Evolutionary conservation across 1,140 invertebrate genomes (phyloP).

Genomic region (Zaprionus ornatus): DNA sequence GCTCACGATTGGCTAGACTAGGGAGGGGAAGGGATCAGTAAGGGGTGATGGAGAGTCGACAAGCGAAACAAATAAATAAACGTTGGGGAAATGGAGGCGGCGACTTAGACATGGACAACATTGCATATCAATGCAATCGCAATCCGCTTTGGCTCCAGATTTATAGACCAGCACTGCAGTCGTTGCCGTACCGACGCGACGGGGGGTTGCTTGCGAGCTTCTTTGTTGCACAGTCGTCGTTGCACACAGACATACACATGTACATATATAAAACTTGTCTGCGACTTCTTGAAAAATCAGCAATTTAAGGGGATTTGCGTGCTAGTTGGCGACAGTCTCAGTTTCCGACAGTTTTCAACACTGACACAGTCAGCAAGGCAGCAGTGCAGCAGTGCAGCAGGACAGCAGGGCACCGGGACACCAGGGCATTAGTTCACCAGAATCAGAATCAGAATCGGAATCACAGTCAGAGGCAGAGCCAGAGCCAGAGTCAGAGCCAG

Average conservation of each 20-base stretch:
- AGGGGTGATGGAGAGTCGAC: not conserved
- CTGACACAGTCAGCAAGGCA: slow-evolving; percentile 20
- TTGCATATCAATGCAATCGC: slow-evolving; percentile 71
- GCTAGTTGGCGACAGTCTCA: slow-evolving; percentile 62
- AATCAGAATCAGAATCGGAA: not conserved
- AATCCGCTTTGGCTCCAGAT: slow-evolving; percentile 75
- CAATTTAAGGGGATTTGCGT: slow-evolving; percentile 75
- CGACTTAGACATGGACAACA: slow-evolving; percentile 57
- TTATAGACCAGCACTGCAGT: slow-evolving; percentile 63
- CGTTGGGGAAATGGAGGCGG: slow-evolving; percentile 26
- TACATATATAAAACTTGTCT: slow-evolving; percentile 58
- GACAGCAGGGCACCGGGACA: not conserved
- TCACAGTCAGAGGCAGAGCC: not conserved
- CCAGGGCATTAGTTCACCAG: not conserved
- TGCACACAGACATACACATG: not conserved
- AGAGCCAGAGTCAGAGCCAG: no score
- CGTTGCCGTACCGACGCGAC: not conserved
- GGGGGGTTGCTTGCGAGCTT: not conserved
- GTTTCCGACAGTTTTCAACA: slow-evolving; percentile 25
- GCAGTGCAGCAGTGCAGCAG: not conserved
- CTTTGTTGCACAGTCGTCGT: slow-evolving; percentile 37
- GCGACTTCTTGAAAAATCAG: slow-evolving; percentile 56
- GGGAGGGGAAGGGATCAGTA: not conserved
- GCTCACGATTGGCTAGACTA: not conserved
- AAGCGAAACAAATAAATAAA: slow-evolving; percentile 70